Base-by-base conservation (phyloP, 2,797 vertebrate species). In the Melanotaenia parkinsoni region DNA sequence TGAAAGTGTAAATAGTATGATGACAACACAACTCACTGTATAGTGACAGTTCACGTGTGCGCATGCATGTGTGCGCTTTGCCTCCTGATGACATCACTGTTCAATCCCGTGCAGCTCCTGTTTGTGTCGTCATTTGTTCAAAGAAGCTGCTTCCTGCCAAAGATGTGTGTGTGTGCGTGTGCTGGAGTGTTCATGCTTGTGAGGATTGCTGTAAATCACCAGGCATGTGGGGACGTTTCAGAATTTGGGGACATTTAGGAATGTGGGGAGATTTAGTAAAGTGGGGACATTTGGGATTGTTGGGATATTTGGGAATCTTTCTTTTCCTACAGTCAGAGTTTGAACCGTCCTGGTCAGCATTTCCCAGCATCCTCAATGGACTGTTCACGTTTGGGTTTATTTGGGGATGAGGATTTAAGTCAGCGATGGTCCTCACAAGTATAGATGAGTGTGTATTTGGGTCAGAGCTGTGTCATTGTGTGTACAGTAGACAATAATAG, bases 71-170 rank as follows among this genome's bases (percentile, higher is more conserved):
- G 22, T 12, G 32, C 1, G 28, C 79, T 37, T 60, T 9, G 24
- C 70, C 9, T 43, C 58, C 35, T 5, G 16, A 78, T 65, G 63
- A 74, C 74, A 54, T 69, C 74, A 60, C 45, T 1, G 54, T 64
- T 62, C 71, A 54, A 24, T 66, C 51, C 51, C 20, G 32, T 59
- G 57, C 76, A 79, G 71, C 76, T 77, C 33, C 61, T 33, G 32
- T 32, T 45, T 62, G 24, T 63, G 57, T 65, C 1, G 38, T 66
- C 2, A 0, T 67, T 68, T 69, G 71, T 81, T 64, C 37, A 45
- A 70, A 78, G 68, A 70, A 71, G 80, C 82, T 83, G 84, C 81
- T 85, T 82, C 75, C 79, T 86, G 86, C 81, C 86, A 84, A 88
- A 86, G 83, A 84, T 10, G 53, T 69, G 1, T 58, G 3, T 76